A percentile compares a stretch with the other conserved stretches of the same genome.
phyloP scores from a whole-genome alignment of 2,113 vertebrate genomes.

The Emydocephalus ijimae region DNA sequence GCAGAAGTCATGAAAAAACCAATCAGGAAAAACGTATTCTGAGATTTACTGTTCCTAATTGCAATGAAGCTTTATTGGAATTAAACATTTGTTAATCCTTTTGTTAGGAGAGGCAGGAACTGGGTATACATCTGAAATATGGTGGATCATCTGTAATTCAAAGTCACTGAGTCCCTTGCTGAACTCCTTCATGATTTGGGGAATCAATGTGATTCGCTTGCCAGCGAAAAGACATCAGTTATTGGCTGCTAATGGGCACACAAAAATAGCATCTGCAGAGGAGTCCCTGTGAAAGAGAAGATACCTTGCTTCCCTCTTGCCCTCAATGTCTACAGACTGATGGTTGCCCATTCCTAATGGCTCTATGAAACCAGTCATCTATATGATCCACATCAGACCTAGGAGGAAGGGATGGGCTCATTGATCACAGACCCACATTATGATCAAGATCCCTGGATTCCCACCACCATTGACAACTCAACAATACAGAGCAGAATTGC shows the following conservation, averaged over 20 bases:
- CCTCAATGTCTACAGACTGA: background rate
- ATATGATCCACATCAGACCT: background rate
- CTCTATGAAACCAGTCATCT: background rate
- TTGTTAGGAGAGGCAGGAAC: background rate
- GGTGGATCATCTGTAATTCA: background rate
- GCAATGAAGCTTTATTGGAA: background rate
- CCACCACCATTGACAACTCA: background rate
- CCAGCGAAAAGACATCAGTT: background rate
- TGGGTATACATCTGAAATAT: background rate
- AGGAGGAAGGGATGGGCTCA: background rate
- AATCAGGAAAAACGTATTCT: background rate
- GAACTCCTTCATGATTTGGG: background rate
- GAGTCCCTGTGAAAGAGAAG: background rate
- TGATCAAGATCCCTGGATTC: background rate
- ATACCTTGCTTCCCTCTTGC: background rate
- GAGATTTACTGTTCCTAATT: background rate
- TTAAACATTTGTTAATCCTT: background rate
- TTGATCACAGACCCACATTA: background rate
- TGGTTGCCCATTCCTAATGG: background rate
- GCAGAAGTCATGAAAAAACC: background rate
- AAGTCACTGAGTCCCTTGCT: background rate
- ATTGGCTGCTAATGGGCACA: background rate
- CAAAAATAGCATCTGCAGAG: background rate
- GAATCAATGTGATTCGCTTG: background rate
- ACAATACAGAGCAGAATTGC: background rate